Evolutionary conservation across 1,140 invertebrate genomes (phyloP), one percentile per base, ranked within the genome.

Genomic region (Agraylea sexmaculata): DNA sequence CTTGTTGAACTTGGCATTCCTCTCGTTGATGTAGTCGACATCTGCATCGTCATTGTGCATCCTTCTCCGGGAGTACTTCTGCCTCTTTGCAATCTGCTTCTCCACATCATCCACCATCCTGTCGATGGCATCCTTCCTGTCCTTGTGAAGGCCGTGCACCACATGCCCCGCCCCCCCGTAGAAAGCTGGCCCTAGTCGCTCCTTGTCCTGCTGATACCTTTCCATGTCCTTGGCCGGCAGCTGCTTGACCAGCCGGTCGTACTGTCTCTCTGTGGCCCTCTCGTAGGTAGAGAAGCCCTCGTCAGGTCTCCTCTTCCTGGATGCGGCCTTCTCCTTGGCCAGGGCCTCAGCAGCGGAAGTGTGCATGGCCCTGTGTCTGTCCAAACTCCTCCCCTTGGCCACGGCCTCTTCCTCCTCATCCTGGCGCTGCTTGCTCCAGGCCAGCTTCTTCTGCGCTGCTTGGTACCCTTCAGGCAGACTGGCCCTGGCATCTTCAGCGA

Each of bases 1-100:
- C 59, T 94, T 87, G 67, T 99, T 99, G 68, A 99, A 99, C 53
- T 91, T 94, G 53, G 89, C 91, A 64, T 99, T 99, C 49, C 91
- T 77, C 58, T 99, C 94, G 64, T 99, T 99, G 54, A 99, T 99
- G 59, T 95, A 99, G 67, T 99, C 94, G 66, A 99, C 96, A 62
- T 99, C 94, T 2, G 90, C 93, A 69, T 99, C 95, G 55, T 95
- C 91, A 70, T 99, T 96, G 57, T 94, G 91, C 47, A 82, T 90
- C 42, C 95, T 71, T 49, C 95, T 75, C 51, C 95, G 71, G 4
- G 91, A 96, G 61, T 90, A 99, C 56, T 94, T 96, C 32, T 87
- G 79, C 42, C 93, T 71, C 60, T 94, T 96, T 2, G 87, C 76
- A 55, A 94, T 89, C 62, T 98, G 93, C 60, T 90, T 87, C 53